These are phyloP conservation scores for Eospalax fontanierii DNA, from an alignment of 2,797 vertebrate genomes.

Conservation along the genomic window DNA sequence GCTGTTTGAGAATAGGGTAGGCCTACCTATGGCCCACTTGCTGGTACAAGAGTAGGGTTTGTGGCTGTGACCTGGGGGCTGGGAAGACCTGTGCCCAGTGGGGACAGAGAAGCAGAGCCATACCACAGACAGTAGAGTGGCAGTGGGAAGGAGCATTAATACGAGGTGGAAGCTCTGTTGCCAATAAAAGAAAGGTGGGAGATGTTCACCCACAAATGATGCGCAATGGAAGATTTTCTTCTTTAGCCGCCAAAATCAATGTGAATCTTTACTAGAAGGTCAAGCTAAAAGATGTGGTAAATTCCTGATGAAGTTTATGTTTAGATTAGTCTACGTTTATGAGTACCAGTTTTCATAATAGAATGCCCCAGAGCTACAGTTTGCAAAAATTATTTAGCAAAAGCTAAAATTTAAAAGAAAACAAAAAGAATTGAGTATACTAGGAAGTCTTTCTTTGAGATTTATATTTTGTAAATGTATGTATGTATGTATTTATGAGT, in stretches of 20 bases:
- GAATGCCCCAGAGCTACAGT: neutral
- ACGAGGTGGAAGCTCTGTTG: too few relatives aligned
- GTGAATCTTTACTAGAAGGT: neutral
- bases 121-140: neutral
- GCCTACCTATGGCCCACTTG: fast-evolving
- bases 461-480: too few relatives aligned
- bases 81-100: neutral
- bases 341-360: neutral
- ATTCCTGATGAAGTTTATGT: neutral
- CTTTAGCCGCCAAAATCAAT: neutral
- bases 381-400: neutral
- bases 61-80: neutral
- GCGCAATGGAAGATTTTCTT: neutral
- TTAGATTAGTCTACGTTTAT: neutral
- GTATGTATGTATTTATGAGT: too few relatives aligned
- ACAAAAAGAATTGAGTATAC: neutral
- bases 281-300: neutral
- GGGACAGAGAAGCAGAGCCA: neutral
- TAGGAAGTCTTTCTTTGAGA: conserved; percentile 42
- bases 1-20: neutral
- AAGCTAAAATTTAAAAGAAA: neutral
- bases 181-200: neutral
- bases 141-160: neutral
- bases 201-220: neutral
- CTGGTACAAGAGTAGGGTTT: neutral